Evolutionary conservation across 2,888 invertebrate genomes (phyloP), one percentile per base, ranked within the genome.

Genomic region (Ectemnius continuus): DNA sequence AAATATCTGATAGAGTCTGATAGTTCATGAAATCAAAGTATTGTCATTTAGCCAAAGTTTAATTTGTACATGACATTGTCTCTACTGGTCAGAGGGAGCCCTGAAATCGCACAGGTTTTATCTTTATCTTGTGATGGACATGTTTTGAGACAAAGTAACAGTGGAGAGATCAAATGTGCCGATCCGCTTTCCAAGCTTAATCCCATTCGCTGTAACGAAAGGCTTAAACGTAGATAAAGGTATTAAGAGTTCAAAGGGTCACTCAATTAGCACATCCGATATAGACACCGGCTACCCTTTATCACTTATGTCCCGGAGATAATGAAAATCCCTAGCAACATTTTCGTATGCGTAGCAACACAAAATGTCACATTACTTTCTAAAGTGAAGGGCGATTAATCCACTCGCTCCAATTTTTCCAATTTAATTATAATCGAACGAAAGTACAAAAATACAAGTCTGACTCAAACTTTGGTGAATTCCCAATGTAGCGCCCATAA

Each of bases 161-260:
- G 52, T 52, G 4, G 8, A 61, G 62, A 75, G 70, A 74, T 69
- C 68, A 75, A 72, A 75, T 59, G 23, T 66, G 6, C 63, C 52
- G 81, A 84, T 85, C 83, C 81, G 81, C 82, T 84, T 84, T 75
- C 45, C 78, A 52, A 0, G 73, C 68, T 71, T 82, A 84, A 84
- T 73, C 84, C 84, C 76, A 81, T 82, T 75, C 65, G 63, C 16
- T 36, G 48, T 28, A 61, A 67, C 67, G 56, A 77, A 72, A 67
- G 78, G 79, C 62, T 82, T 75, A 70, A 20, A 26, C 67, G 52
- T 61, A 75, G 78, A 65, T 77, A 73, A 76, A 75, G 78, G 79
- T 75, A 81, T 82, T 73, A 67, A 66, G 66, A 69, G 79, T 75
- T 79, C 78, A 83, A 83, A 80, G 80, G 79, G 75, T 45, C 73